A percentile compares a stretch with the other conserved stretches of the same genome.
Evolutionary conservation across 2,797 vertebrate species (phyloP).

Genomic region (Spea hammondii): DNA sequence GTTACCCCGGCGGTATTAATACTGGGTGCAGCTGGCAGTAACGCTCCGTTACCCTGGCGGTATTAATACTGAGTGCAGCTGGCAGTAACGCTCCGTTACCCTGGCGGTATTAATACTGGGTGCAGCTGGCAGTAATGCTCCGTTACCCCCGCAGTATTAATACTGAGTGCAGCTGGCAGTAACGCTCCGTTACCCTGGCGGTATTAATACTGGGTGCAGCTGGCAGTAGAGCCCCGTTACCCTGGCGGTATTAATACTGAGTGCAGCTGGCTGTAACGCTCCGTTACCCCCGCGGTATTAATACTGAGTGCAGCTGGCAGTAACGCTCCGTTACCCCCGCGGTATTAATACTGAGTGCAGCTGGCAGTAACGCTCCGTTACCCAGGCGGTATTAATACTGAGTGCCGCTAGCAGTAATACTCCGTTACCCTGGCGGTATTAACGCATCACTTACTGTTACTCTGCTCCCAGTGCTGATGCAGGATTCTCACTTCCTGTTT

Average conservation of each 20-base stretch:
- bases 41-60: background rate
- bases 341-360: no score
- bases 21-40: conserved; percentile 1
- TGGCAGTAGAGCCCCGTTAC: no score
- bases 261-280: no score
- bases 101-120: background rate
- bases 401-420: background rate
- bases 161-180: background rate
- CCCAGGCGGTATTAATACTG: background rate
- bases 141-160: background rate
- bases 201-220: background rate
- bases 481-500: background rate
- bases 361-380: no score
- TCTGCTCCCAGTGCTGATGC: background rate
- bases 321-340: no score
- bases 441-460: background rate
- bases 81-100: background rate
- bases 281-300: background rate
- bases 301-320: background rate
- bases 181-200: no score
- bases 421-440: background rate
- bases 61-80: background rate
- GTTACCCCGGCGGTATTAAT: background rate
- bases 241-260: no score
- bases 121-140: background rate